A percentile compares a stretch with the other conserved stretches of the same genome.
Evolutionary conservation across 1,140 invertebrate genomes (phyloP).

Genomic region (Drosophila busckii): DNA sequence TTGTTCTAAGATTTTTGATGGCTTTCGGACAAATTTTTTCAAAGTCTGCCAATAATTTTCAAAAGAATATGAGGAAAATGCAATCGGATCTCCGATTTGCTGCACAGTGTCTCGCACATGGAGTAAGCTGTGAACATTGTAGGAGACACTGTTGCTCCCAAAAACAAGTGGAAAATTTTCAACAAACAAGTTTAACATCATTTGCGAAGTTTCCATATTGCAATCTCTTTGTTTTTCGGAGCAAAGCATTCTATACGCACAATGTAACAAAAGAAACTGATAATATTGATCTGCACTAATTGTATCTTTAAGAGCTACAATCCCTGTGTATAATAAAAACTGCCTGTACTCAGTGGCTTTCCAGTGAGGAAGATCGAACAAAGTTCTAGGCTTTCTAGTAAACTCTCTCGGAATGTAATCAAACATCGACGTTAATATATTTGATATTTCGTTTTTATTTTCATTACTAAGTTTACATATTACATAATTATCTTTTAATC

Average conservation of each 20-base stretch:
- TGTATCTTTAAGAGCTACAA: not conserved
- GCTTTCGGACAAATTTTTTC: not conserved
- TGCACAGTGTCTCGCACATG: not conserved
- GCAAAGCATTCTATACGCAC: not conserved
- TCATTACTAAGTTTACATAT: too few species aligned
- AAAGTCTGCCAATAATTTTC: not conserved
- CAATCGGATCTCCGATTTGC: not conserved
- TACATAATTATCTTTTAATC: too few species aligned
- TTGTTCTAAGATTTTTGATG: not conserved
- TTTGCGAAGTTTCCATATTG: not conserved
- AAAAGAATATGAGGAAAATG: not conserved
- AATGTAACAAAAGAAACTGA: not conserved
- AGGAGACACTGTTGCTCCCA: not conserved
- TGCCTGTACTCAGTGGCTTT: not conserved
- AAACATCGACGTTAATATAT: too few species aligned
- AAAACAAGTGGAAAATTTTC: not conserved
- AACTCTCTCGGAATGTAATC: too few species aligned
- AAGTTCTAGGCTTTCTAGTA: not conserved
- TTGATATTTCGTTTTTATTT: too few species aligned
- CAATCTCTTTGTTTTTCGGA: not conserved
- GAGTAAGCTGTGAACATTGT: not conserved
- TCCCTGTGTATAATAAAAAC: slow-evolving; percentile 9
- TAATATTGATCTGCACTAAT: slow-evolving; percentile 1
- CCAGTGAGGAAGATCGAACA: not conserved
- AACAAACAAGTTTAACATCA: not conserved